Conservation (phyloP, 2,797 vertebrate genomes). For the Sebastes vulpes region DNA sequence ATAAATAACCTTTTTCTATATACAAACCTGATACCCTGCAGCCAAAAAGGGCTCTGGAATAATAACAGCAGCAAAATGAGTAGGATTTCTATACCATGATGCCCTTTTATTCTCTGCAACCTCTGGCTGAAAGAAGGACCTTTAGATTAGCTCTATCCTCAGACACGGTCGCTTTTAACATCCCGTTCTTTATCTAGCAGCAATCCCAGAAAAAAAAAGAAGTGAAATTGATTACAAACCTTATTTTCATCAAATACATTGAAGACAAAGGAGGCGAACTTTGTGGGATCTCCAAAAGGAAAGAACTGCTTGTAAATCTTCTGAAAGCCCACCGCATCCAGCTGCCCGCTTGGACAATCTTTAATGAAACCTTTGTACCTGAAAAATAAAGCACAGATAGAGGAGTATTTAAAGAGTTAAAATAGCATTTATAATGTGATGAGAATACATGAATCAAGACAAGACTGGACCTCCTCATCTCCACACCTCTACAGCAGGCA, state of each 20-base stretch:
- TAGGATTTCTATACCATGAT: not conserved
- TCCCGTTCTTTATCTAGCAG: not conserved
- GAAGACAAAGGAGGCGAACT: slow-evolving; percentile 98
- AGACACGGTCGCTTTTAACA: not conserved
- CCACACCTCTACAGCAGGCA: not conserved
- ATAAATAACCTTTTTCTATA: not conserved
- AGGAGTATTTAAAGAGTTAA: not conserved
- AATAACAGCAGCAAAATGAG: slow-evolving; percentile 3
- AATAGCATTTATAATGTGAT: not conserved
- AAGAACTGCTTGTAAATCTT: slow-evolving; percentile 99
- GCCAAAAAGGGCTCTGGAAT: not conserved
- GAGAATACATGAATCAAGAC: slow-evolving; percentile 1
- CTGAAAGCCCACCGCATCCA: slow-evolving; percentile 96
- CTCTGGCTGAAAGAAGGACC: not conserved
- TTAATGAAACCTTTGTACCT: slow-evolving; percentile 99
- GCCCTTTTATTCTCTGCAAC: slow-evolving; percentile 3
- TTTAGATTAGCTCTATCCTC: not conserved
- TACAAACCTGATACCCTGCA: not conserved
- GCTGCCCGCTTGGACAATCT: slow-evolving; percentile 97
- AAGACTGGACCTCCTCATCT: not conserved
- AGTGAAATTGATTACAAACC: slow-evolving; percentile 77
- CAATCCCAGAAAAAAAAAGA: not conserved
- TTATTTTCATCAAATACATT: slow-evolving; percentile 99
- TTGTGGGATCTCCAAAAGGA: slow-evolving; percentile 97
- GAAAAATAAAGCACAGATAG: slow-evolving; percentile 20